A percentile compares a stretch with the other conserved stretches of the same genome.
These are phyloP conservation scores for Hanleya hanleyi DNA, from an alignment of 2,888 invertebrate species.

Conservation along the genomic window DNA sequence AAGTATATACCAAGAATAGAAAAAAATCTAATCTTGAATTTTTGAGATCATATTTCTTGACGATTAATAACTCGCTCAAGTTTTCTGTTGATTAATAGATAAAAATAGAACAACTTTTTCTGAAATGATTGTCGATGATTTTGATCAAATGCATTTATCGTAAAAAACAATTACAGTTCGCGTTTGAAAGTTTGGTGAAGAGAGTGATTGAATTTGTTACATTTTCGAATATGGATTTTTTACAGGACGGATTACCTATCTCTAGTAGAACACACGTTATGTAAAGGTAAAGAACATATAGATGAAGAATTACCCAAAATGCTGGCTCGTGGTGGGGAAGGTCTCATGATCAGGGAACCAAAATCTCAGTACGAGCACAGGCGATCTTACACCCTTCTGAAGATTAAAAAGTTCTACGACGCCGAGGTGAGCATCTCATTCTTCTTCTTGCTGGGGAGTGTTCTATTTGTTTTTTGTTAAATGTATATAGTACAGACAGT, in stretches of 20 bases:
- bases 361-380: conserved; percentile 62
- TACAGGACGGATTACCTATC: conserved; percentile 56
- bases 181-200: too few species aligned
- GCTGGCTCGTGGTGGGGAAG: conserved; percentile 65
- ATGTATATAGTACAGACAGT: not conserved
- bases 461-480: not conserved
- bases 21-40: too few species aligned
- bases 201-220: too few species aligned
- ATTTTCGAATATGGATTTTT: not conserved
- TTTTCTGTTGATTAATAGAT: too few species aligned
- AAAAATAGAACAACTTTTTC: too few species aligned
- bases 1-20: conserved; percentile 39
- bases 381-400: conserved; percentile 64
- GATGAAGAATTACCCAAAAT: conserved; percentile 61
- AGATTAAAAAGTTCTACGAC: conserved; percentile 70
- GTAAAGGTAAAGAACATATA: conserved; percentile 56
- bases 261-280: conserved; percentile 61
- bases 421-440: conserved; percentile 67
- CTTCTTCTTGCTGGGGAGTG: too few species aligned
- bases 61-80: too few species aligned
- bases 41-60: too few species aligned
- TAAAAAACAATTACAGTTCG: too few species aligned
- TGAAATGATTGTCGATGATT: too few species aligned
- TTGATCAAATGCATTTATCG: too few species aligned
- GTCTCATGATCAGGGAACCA: conserved; percentile 68